Base-by-base conservation (phyloP, 2,888 invertebrate species). In the Zygaena filipendulae region DNA sequence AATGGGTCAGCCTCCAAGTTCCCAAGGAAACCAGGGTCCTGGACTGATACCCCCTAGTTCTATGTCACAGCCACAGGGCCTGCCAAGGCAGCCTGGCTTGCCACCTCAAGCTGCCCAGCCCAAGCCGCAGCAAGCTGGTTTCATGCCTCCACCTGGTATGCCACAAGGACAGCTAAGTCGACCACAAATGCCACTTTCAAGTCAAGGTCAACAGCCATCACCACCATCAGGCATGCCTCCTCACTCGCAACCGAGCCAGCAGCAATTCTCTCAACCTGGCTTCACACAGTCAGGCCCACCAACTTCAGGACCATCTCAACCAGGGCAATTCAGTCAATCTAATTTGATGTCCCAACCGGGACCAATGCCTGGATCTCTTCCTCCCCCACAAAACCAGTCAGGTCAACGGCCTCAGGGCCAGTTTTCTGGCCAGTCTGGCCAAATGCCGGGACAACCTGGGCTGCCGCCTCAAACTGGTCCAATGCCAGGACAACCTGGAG, bases 41-140 rank as follows among this genome's bases (percentile, higher is more conserved):
- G 29, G 33, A 5, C 41, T 41, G 25, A 33, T 46, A 35, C 56
- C 57, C n/a, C 50, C 53, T 4, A 43, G 43, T 28, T 49, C 54
- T 16, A 4, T 7, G 7, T 26, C 72, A 40, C 54, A 58, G 28
- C 33, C 51, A 25, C 31, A 20, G 21, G 49, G 52, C 29, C 32
- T 40, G 14, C 34, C 38, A 13, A 29, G 32, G 8, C 49, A 50
- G 28, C 39, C 42, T 5, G 44, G 46, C 8, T 22, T 45, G 23
- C 40, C 47, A 12, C 37, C 37, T 11, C 40, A 35, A 25, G 40
- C 38, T 12, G 22, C 21, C 13, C 36, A 30, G 16, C 11, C 33
- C 23, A 32, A 38, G 20, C 35, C 27, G n/a, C 35, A 40, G 10
- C 45, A 43, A 27, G 24, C 36, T 34, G 25, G 28, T 36, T 26